Percentiles rank a stretch among this genome's conserved stretches.
These are phyloP conservation scores for Bacillus rossius DNA, from an alignment of 1,140 invertebrate genomes.

Conservation along the genomic window DNA sequence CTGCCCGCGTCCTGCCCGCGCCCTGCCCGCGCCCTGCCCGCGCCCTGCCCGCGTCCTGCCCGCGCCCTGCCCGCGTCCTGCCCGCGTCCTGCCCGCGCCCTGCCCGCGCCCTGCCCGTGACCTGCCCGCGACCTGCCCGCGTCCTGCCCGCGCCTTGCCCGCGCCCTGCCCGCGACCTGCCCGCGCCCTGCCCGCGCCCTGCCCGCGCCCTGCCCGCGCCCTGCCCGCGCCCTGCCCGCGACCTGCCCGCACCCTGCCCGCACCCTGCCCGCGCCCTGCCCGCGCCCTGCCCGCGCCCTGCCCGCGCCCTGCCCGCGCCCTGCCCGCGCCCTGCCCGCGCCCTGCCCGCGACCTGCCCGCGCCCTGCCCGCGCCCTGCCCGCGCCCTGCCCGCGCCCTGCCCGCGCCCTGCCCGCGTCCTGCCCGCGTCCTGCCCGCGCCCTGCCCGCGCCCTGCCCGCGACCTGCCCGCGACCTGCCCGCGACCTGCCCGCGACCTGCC, in stretches of 20 bases:
- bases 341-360: not conserved
- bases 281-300: not conserved
- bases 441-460: not conserved
- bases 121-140: no score
- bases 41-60: no score
- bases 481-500: not conserved
- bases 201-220: not conserved
- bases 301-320: not conserved
- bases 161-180: no score
- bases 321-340: not conserved
- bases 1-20: no score
- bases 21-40: no score
- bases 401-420: no score
- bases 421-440: not conserved
- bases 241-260: not conserved
- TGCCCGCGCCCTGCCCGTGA: no score
- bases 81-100: no score
- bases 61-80: no score
- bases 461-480: not conserved
- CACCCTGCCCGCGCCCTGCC: not conserved
- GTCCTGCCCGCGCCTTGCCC: no score
- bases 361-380: conserved; percentile 2
- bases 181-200: not conserved
- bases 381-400: no score
- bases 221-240: no score